Percentiles rank a stretch among this genome's conserved stretches.
Conservation (phyloP, 2,797 vertebrate species). For the Enteromius trimaculatus region DNA sequence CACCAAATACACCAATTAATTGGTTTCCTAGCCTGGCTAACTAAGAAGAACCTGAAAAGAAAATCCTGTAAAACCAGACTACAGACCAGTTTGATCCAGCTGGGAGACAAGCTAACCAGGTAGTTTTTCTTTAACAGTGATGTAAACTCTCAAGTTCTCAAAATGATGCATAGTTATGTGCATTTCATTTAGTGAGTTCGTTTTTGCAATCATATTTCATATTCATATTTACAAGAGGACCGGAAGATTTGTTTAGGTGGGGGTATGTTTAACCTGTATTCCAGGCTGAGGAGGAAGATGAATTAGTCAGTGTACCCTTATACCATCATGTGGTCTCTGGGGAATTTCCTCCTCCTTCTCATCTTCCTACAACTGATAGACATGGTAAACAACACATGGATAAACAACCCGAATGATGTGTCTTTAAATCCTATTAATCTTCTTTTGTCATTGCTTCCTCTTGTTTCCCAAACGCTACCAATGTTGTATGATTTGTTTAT, state of each 20-base stretch:
- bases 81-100: neutral
- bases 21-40: neutral
- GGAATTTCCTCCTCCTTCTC: constrained; percentile 39
- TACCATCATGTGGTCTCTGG: constrained; percentile 52
- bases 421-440: constrained; percentile 66
- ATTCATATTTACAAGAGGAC: constrained; percentile 44
- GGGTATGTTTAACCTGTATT: constrained; percentile 58
- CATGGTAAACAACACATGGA: constrained; percentile 63
- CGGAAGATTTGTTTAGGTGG: constrained; percentile 53
- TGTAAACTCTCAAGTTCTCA: neutral
- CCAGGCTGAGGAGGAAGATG: constrained; percentile 61
- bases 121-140: neutral
- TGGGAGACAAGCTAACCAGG: neutral
- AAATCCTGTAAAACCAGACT: neutral
- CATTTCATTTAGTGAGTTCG: constrained; percentile 43
- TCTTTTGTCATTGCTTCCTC: constrained; percentile 53
- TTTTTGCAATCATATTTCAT: constrained; percentile 42
- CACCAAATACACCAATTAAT: no score
- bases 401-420: constrained; percentile 57
- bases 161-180: neutral
- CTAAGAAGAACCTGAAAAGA: neutral
- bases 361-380: constrained; percentile 58
- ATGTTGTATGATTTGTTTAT: constrained; percentile 33
- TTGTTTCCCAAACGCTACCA: constrained; percentile 21
- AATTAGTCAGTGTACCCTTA: constrained; percentile 64